Base-by-base conservation (phyloP, 2,113 vertebrate genomes). In the Hucho hucho region DNA sequence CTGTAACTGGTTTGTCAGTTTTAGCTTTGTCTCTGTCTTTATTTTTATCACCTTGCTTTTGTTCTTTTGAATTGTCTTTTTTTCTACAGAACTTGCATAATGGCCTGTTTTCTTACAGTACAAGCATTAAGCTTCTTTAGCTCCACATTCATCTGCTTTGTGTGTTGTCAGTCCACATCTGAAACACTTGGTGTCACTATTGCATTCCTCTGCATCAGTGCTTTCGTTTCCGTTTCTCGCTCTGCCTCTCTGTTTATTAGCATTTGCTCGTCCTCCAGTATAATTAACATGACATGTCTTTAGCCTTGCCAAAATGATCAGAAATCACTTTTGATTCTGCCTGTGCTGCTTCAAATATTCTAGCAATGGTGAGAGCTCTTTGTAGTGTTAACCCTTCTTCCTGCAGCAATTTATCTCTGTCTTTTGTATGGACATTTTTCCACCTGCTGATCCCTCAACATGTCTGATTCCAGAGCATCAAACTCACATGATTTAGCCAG, bases 311-410 rank as follows among this genome's bases (percentile, higher is more conserved):
- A 69, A 65, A 69, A 66, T 53, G 13, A 24, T 28, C 64, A 11
- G 18, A 63, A 16, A 68, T 43, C 20, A 11, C 7, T 73, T 61
- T 70, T 32, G 66, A 26, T 70, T 76, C 70, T 20, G 70, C 70
- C 29, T 61, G 64, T 67, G 76, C 70, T 43, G 29, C 70, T 32
- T 72, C 18, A 26, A 72, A 67, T 32, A 59, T 11, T 71, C 75
- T 71, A 29, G 68, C 25, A 20, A 71, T 26, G 20, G 1, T 76
- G 14, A 65, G 9, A 7, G 46, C 5, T 76, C 59, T 70, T 64
- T 64, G 68, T 25, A 71, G 13, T 47, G 75, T 76, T 22, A 76
- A 25, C 24, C 69, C 75, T 71, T 76, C 75, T 22, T 65, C 69
- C 46, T 56, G 75, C 26, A 65, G 20, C 43, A 71, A 32, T 61